Percentiles rank a stretch among this genome's conserved stretches.
phyloP scores from a whole-genome alignment of 92 coral and sea anemone genomes.

The Paramuricea clavata region DNA sequence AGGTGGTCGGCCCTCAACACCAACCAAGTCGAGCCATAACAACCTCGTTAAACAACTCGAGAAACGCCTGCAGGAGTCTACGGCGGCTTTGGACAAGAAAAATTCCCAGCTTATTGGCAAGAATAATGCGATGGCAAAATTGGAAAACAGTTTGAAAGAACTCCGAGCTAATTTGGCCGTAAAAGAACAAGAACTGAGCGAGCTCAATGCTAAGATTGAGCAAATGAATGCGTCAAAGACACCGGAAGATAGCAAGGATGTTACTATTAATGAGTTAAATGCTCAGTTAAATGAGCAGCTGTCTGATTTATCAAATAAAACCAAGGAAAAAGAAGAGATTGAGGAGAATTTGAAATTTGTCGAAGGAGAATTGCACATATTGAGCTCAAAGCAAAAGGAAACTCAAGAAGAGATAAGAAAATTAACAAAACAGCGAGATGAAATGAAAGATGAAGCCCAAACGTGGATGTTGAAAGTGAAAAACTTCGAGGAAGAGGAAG shows the following conservation, averaged over 20 bases:
- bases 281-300: constrained; percentile 49
- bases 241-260: constrained; percentile 54
- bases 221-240: constrained; percentile 44
- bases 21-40: constrained; percentile 7
- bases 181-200: constrained; percentile 50
- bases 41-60: constrained; percentile 63
- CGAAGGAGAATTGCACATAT: constrained; percentile 39
- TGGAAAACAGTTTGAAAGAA: constrained; percentile 75
- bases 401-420: constrained; percentile 17
- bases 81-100: constrained; percentile 91
- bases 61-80: constrained; percentile 83
- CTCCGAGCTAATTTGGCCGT: constrained; percentile 62
- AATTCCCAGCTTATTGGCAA: constrained; percentile 87
- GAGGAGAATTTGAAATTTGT: constrained; percentile 33
- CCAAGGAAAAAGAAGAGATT: constrained; percentile 53
- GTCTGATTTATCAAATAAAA: constrained; percentile 40
- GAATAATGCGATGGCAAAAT: constrained; percentile 80
- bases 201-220: constrained; percentile 38
- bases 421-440: constrained; percentile 15
- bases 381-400: constrained; percentile 33
- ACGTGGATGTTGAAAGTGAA: background rate
- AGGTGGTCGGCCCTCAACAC: constrained; percentile 30
- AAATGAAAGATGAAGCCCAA: constrained; percentile 25
- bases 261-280: constrained; percentile 62
- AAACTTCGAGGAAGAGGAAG: background rate